A percentile compares a stretch with the other conserved stretches of the same genome.
Evolutionary conservation across 1,140 invertebrate genomes (phyloP).

Genomic region (Pygmarrhopalites habei): DNA sequence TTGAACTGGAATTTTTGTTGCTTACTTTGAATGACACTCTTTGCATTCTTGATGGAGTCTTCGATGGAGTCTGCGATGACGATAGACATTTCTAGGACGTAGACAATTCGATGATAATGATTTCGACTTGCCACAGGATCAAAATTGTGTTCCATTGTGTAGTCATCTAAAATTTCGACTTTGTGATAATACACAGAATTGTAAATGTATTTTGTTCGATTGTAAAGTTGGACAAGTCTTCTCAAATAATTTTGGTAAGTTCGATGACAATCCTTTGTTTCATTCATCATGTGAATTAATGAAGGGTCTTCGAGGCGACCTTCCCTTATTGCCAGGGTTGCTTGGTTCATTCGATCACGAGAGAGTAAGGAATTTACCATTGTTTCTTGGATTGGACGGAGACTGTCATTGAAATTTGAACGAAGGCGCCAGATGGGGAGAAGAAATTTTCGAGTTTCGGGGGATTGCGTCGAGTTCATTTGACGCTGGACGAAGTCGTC

Average conservation of each 20-base stretch:
- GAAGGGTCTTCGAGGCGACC: background rate
- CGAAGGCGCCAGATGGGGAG: background rate
- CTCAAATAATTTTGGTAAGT: background rate
- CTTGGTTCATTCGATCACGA: background rate
- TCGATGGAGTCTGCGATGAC: background rate
- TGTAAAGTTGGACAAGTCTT: background rate
- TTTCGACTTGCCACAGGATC: background rate
- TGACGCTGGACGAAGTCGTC: background rate
- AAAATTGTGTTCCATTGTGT: background rate
- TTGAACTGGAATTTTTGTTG: too few relatives aligned
- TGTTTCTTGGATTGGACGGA: background rate
- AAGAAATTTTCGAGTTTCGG: background rate
- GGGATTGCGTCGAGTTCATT: background rate
- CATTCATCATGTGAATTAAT: background rate
- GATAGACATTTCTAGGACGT: constrained; percentile 1
- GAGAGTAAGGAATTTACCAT: background rate
- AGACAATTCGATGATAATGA: constrained; percentile 6
- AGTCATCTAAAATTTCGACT: background rate
- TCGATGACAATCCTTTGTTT: background rate
- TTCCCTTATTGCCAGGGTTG: background rate
- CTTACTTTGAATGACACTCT: background rate
- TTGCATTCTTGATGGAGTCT: constrained; percentile 6
- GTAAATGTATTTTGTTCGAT: constrained; percentile 5
- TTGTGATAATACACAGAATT: constrained; percentile 3
- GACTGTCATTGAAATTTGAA: constrained; percentile 3